Evolutionary conservation across 2,888 invertebrate species (phyloP).

Genomic region (Parapristionchus giblindavisi): DNA sequence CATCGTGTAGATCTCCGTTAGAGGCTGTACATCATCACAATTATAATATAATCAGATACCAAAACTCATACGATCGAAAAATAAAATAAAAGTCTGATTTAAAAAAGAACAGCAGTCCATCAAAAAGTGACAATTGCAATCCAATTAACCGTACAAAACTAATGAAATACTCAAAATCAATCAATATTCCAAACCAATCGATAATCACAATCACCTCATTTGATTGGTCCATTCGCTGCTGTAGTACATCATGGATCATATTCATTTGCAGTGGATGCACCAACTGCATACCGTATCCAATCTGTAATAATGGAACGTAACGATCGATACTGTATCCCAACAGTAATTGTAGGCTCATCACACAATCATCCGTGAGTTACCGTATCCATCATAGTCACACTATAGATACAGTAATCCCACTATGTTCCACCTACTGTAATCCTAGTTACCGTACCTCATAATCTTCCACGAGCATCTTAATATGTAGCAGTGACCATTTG

Average conservation of each 20-base stretch:
- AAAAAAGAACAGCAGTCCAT: neutral
- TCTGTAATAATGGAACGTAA: slow-evolving; percentile 72
- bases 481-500: slow-evolving; percentile 93
- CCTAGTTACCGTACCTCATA: slow-evolving; percentile 76
- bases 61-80: neutral
- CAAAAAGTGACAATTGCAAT: no score
- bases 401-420: no score
- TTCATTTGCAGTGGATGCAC: slow-evolving; percentile 86
- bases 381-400: no score
- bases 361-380: no score
- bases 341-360: no score
- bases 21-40: slow-evolving; percentile 49
- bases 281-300: slow-evolving; percentile 86
- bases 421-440: no score
- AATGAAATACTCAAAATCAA: neutral
- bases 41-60: neutral
- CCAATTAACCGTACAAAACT: neutral
- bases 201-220: slow-evolving; percentile 44
- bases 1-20: slow-evolving; percentile 62
- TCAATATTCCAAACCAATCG: neutral
- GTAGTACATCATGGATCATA: slow-evolving; percentile 91
- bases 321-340: no score
- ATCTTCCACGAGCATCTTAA: slow-evolving; percentile 94
- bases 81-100: neutral
- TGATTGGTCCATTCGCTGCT: slow-evolving; percentile 74